Evolutionary conservation across 2,797 vertebrate genomes (phyloP), one percentile per base, ranked within the genome.

Genomic region (Pipistrellus nathusii): DNA sequence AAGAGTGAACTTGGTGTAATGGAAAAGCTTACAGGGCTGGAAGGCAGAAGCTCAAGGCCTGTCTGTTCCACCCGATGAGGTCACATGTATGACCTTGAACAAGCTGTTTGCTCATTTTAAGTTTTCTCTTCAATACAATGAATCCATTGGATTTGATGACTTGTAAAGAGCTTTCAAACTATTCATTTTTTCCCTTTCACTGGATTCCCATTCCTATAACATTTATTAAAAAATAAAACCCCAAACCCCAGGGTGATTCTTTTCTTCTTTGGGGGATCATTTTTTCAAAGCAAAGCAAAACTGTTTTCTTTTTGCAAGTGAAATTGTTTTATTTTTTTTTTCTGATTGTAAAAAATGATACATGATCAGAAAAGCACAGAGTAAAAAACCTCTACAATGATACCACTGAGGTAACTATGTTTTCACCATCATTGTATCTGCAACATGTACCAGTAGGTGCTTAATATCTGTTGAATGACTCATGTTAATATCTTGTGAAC

Each of bases 11-110:
- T 30, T 87, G 44, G 93, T 94, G 81, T 84, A 77, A 90, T 83
- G 87, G 94, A 91, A 93, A 97, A 96, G 72, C 86, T 93, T 53
- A 64, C 38, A 69, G 80, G 48, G 68, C 80, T 85, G 71, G 80
- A 89, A 85, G 80, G 89, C 69, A 80, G 86, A 84, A 64, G 41
- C 23, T 41, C 18, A 35, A 13, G 35, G 53, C 66, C 30, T 13
- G 82, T 44, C 59, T 32, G 20, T 41, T 88, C 46, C 35, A 27
- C 12, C 46, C 1, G 15, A 66, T 23, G 3, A 44, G 80, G 90
- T 83, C 84, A 75, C 69, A 17, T 48, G n/a, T 35, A 30, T 68
- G 77, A 88, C 94, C 78, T 93, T 94, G 84, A 66, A 27, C 1
- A 4, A 94, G 68, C 27, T 38, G 62, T 88, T 23, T 25, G 48